Evolutionary conservation across 2,888 invertebrate genomes (phyloP).

Genomic region (Watsonalla binaria): DNA sequence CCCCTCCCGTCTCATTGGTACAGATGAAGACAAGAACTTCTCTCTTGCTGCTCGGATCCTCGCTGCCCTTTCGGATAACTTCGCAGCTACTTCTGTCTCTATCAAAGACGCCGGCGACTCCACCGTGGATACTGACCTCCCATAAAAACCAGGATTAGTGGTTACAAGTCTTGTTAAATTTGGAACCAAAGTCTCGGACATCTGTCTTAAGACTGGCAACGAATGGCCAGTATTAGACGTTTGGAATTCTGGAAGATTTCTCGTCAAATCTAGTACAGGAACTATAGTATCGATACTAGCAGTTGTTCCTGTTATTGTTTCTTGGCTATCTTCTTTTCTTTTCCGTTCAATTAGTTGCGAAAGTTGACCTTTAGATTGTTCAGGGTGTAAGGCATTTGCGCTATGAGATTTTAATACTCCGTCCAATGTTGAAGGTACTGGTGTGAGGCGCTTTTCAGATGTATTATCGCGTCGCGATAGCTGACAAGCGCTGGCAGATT

Average conservation of each 20-base stretch:
- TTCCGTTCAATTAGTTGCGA: constrained; percentile 14
- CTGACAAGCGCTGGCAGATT: constrained; percentile 81
- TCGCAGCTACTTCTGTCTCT: constrained; percentile 42
- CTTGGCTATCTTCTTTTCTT: constrained; percentile 50
- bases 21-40: constrained; percentile 80
- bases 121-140: constrained; percentile 53
- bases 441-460: constrained; percentile 46
- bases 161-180: constrained; percentile 48
- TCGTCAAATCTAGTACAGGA: constrained; percentile 48
- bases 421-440: constrained; percentile 39
- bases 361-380: constrained; percentile 28
- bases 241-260: constrained; percentile 30
- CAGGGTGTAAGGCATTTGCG: constrained; percentile 63
- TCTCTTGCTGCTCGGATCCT: constrained; percentile 85
- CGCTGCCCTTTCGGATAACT: constrained; percentile 74
- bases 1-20: constrained; percentile 62
- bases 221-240: constrained; percentile 21
- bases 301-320: constrained; percentile 44
- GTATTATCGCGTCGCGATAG: constrained; percentile 60
- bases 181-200: constrained; percentile 53
- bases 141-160: constrained; percentile 44
- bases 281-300: constrained; percentile 64
- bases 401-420: constrained; percentile 70
- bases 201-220: constrained; percentile 45
- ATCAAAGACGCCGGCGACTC: constrained; percentile 31